phyloP scores from a whole-genome alignment of 2,888 invertebrate species.

The Platycheirus rosarum region DNA sequence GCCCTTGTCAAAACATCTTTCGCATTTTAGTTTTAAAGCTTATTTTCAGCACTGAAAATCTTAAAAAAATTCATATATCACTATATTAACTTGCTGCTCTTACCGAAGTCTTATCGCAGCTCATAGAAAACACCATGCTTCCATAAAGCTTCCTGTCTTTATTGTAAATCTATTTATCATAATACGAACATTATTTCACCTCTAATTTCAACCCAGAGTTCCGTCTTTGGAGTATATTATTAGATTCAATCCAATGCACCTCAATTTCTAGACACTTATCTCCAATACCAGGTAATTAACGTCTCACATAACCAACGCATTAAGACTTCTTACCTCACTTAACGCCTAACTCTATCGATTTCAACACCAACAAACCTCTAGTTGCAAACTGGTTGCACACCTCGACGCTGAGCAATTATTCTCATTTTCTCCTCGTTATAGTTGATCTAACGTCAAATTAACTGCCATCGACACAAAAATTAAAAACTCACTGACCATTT shows the following conservation, averaged over 20 bases:
- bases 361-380: neutral
- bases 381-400: slow-evolving; percentile 11
- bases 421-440: slow-evolving; percentile 38
- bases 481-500: slow-evolving; percentile 50
- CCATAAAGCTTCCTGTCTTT: no score
- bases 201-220: no score
- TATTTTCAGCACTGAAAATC: no score
- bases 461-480: slow-evolving; percentile 63
- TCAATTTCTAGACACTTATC: neutral
- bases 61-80: no score
- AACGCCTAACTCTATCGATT: neutral
- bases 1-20: no score
- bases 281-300: neutral
- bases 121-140: no score
- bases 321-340: slow-evolving; percentile 2
- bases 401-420: neutral
- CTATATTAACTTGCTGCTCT: no score
- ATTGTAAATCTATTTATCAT: no score
- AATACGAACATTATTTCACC: no score
- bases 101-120: no score
- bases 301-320: neutral
- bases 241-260: neutral
- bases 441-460: slow-evolving; percentile 57
- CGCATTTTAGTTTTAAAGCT: no score
- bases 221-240: no score